Evolutionary conservation across 2,888 invertebrate genomes (phyloP), one percentile per base, ranked within the genome.

Genomic region (Dermolepida albohirtum): DNA sequence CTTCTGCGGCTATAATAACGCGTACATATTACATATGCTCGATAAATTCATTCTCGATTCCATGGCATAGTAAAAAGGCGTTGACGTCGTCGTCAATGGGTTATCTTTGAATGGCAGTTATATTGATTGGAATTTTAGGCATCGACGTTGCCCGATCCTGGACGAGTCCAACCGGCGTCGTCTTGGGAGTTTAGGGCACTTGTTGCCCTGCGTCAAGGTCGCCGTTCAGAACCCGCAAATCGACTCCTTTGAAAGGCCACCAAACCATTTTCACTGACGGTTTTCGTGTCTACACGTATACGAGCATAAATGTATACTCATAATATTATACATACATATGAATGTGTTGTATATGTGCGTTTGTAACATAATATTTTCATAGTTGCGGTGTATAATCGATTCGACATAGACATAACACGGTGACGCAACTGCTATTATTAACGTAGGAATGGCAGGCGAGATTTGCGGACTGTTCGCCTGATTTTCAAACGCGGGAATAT

Each of bases 381-480:
- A 70, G 70, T 66, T 69, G 64, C 55, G 51, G 68, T 71, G 67
- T 70, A 67, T 64, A 73, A 74, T 75, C 69, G 74, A 73, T 75
- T 74, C 72, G 69, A 69, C 72, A 74, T 74, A 79, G 79, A 78
- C 80, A 79, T 76, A 80, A 80, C 80, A 79, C 57, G 64, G 75
- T 78, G 78, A 78, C 76, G 77, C 75, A 77, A 78, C 67, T 73
- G 74, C 75, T 79, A 79, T 79, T 78, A 77, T 78, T 76, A 70
- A 67, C 62, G 68, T 64, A 59, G 52, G 59, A 67, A 63, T 49
- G 27, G 64, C 41, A 52, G 55, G 68, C 67, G 67, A 47, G 43
- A 34, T n/a, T 49, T 50, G 47, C 27, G 17, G 50, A 41, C 66
- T 39, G 51, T 27, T 55, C 69, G 68, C 68, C 70, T 67, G 72